Conservation (phyloP, 2,113 vertebrate genomes). For the Pelecanus crispus region DNA sequence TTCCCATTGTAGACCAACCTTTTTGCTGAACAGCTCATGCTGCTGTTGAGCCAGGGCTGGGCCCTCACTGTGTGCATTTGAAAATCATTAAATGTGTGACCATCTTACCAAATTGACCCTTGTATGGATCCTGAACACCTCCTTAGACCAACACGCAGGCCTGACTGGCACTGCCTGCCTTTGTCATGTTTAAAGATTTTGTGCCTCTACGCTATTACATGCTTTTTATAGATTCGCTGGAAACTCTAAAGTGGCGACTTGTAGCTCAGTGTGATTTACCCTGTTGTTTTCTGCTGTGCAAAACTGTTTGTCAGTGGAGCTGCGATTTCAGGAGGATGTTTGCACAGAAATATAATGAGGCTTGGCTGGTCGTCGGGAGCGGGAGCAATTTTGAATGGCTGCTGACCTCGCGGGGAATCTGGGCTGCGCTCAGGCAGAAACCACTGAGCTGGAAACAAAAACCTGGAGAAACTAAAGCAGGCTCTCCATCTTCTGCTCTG, state of each 20-base stretch:
- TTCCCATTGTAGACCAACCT: neutral
- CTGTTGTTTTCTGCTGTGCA: conserved; percentile 23
- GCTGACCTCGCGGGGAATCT: conserved; percentile 50
- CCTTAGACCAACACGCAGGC: neutral
- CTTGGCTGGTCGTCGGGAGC: conserved; percentile 48
- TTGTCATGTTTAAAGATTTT: neutral
- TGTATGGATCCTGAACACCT: neutral
- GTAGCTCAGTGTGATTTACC: neutral
- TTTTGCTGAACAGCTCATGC: neutral
- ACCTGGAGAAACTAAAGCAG: conserved; percentile 27
- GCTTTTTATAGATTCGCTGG: neutral
- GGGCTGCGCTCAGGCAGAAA: conserved; percentile 44
- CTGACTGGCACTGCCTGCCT: neutral
- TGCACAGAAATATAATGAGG: conserved; percentile 62
- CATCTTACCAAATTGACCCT: neutral
- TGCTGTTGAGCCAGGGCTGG: neutral
- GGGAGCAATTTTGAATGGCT: conserved; percentile 54
- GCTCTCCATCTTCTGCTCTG: neutral
- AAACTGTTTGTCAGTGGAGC: conserved; percentile 22
- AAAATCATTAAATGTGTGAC: neutral
- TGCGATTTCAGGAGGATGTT: conserved; percentile 28
- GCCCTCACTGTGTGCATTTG: neutral
- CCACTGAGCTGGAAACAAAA: conserved; percentile 61
- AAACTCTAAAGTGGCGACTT: neutral
- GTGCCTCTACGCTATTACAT: neutral